Evolutionary conservation across 2,113 vertebrate species (phyloP).

Genomic region (Rhea americana): DNA sequence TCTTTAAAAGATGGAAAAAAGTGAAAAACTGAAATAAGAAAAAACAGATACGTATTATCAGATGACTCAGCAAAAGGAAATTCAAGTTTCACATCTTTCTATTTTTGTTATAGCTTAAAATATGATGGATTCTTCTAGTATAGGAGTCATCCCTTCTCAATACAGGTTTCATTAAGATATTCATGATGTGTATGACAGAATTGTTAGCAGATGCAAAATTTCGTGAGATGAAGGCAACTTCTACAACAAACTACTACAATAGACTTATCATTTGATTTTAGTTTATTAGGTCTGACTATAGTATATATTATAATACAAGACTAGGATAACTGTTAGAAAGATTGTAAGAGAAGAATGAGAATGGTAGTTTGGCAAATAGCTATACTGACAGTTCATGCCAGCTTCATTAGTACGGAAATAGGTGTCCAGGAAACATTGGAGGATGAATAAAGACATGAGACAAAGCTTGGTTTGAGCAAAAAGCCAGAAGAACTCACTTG

Average conservation of each 20-base stretch:
- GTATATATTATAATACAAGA: neutral
- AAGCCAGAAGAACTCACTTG: neutral
- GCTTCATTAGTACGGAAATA: neutral
- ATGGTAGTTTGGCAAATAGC: neutral
- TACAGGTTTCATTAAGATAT: neutral
- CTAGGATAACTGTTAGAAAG: neutral
- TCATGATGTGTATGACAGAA: neutral
- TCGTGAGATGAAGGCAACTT: neutral
- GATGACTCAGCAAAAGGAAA: neutral
- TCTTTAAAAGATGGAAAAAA: neutral
- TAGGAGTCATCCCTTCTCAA: neutral
- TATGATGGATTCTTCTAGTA: neutral
- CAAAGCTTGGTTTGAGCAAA: neutral
- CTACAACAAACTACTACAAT: neutral
- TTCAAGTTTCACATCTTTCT: neutral
- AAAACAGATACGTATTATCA: neutral
- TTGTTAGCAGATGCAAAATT: neutral
- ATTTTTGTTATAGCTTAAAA: neutral
- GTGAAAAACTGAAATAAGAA: neutral
- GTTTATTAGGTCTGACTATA: neutral
- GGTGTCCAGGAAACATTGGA: neutral
- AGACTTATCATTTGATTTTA: neutral
- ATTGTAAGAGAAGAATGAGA: neutral
- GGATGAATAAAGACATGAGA: neutral
- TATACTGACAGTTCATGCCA: neutral